Evolutionary conservation across 1,140 invertebrate genomes (phyloP), one percentile per base, ranked within the genome.

Genomic region (Scaptomyza hsui): DNA sequence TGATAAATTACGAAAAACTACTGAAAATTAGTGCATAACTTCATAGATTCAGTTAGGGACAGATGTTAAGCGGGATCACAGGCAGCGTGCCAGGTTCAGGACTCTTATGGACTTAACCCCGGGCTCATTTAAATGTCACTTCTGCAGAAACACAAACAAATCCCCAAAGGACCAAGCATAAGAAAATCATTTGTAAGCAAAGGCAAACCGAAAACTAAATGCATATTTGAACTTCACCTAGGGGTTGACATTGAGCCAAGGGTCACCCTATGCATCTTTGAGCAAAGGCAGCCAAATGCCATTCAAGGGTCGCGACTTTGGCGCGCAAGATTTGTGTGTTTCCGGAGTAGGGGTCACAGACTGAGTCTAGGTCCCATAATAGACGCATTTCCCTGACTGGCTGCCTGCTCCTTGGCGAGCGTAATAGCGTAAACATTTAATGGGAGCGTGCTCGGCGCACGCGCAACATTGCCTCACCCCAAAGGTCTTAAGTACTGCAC

Each of bases 341-440:
- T 82, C 78, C 79, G 75, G 70, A 64, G 44, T 29, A 37, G 24
- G 32, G 56, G 57, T 64, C 51, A 1, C 5, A 19, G 37, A 44
- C 13, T 12, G 15, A 18, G 53, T 45, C 6, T 6, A 32, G 18
- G 26, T 9, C 39, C 52, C 35, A 68, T 68, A 73, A 78, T 68
- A 64, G 70, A 41, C 52, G 26, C 63, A 61, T 59, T 69, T 82
- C 63, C 74, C 57, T 76, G 71, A 16, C 70, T 59, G 55, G 6
- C n/a, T 49, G 37, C 13, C 53, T 37, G 39, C 52, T 61, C 51
- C 56, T 45, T 61, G 15, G 29, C 42, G 39, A 68, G 62, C 72
- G 56, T 73, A 77, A 81, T 72, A 72, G 80, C 72, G 76, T 86
- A 86, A 85, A 80, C 81, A 85, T 86, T 86, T 80, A 85, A 80